Evolutionary conservation across 2,113 vertebrate species (phyloP).

Genomic region (Calonectris borealis): DNA sequence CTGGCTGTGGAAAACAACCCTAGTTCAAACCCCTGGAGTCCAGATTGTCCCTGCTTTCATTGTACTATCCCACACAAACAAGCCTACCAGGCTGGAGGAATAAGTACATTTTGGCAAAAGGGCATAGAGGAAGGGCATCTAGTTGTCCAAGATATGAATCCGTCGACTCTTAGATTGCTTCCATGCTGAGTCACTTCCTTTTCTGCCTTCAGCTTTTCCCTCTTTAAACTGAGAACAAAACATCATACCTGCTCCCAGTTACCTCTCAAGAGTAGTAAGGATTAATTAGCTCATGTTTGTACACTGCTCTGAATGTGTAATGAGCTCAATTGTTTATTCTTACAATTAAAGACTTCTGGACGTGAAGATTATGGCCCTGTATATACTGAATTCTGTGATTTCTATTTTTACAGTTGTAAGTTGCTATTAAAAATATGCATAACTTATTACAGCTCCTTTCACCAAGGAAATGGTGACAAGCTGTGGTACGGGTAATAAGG

Average conservation of each 20-base stretch:
- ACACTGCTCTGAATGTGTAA: not conserved
- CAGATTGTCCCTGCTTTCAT: not conserved
- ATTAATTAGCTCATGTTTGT: not conserved
- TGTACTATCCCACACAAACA: not conserved
- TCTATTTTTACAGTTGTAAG: not conserved
- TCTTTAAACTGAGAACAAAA: not conserved
- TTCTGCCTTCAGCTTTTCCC: not conserved
- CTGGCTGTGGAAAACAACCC: not conserved
- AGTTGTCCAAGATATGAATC: not conserved
- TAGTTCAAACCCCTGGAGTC: not conserved
- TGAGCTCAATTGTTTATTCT: not conserved
- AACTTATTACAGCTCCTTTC: not conserved
- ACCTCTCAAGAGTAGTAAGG: not conserved
- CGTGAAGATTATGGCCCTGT: not conserved
- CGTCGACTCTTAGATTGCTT: not conserved
- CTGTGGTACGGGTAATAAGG: not conserved
- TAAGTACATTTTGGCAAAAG: not conserved
- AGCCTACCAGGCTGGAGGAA: not conserved
- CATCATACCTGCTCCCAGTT: not conserved
- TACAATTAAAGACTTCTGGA: not conserved
- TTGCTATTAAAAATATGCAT: not conserved
- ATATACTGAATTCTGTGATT: not conserved
- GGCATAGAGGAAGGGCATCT: not conserved
- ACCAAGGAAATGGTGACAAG: not conserved
- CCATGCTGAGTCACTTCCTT: not conserved